A percentile compares a stretch with the other conserved stretches of the same genome.
Evolutionary conservation across 2,888 invertebrate species (phyloP).

Genomic region (Hedychridium roseum): DNA sequence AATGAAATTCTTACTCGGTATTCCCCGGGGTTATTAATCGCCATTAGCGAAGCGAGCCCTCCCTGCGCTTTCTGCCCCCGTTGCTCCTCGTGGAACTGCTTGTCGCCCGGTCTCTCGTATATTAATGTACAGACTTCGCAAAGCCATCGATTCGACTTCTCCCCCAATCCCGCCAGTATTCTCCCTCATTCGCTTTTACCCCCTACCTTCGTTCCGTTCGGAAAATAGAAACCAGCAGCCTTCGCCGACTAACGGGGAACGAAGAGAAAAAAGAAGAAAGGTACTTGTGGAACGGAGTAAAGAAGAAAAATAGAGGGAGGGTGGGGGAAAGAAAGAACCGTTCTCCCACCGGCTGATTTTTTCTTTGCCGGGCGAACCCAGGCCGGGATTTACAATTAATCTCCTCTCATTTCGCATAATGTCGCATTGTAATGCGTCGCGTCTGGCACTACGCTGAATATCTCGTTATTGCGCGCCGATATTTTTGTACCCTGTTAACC

Average conservation of each 20-base stretch:
- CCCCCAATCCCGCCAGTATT: constrained; percentile 1
- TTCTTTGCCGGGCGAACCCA: too few species aligned
- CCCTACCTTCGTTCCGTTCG: not conserved
- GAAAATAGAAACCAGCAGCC: not conserved
- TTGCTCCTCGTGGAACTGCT: too few species aligned
- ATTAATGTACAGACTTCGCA: too few species aligned
- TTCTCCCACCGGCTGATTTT: too few species aligned
- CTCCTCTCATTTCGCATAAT: too few species aligned
- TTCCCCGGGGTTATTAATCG: constrained; percentile 7
- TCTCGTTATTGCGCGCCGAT: too few species aligned
- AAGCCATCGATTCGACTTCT: constrained; percentile 15
- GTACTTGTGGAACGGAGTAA: not conserved
- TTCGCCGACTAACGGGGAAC: too few species aligned
- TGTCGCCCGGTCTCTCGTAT: too few species aligned
- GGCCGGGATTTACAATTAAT: too few species aligned
- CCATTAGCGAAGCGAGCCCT: not conserved
- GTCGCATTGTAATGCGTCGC: too few species aligned
- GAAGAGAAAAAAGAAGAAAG: not conserved
- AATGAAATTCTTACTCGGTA: constrained; percentile 3
- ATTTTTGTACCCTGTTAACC: too few species aligned
- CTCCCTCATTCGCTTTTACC: constrained; percentile 5
- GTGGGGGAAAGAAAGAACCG: not conserved
- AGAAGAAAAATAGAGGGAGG: not conserved
- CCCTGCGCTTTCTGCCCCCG: not conserved
- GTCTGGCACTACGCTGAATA: too few species aligned